A percentile compares a stretch with the other conserved stretches of the same genome.
phyloP scores from a whole-genome alignment of 2,888 invertebrate species.

The Drosophila formosana region DNA sequence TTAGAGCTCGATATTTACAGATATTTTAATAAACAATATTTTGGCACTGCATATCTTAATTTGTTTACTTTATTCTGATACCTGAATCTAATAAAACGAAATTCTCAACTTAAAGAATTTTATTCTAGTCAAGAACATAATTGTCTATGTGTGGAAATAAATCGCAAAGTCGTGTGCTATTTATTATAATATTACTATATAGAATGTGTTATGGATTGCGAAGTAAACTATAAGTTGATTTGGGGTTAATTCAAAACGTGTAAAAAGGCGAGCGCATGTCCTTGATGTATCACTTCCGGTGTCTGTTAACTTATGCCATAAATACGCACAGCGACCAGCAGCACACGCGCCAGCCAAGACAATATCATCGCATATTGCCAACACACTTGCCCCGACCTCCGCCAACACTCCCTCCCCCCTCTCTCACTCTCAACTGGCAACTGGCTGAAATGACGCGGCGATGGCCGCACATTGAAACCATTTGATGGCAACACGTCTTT shows the following conservation, averaged over 20 bases:
- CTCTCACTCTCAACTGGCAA: constrained; percentile 5
- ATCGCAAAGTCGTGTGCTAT: background rate
- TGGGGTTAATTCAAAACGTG: constrained; percentile 73
- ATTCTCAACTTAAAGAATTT: too few relatives aligned
- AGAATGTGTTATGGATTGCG: constrained; percentile 1
- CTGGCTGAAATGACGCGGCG: constrained; percentile 52
- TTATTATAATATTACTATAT: background rate
- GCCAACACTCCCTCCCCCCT: background rate
- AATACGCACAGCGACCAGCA: constrained; percentile 68
- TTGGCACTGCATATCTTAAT: too few relatives aligned
- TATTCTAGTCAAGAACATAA: too few relatives aligned
- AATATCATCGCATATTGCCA: constrained; percentile 23
- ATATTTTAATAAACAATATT: too few relatives aligned
- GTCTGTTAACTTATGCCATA: constrained; percentile 80
- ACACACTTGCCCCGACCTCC: constrained; percentile 14
- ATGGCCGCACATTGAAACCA: constrained; percentile 65
- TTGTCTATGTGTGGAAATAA: background rate
- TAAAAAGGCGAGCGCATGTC: constrained; percentile 56
- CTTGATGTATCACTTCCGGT: constrained; percentile 81
- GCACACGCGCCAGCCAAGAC: constrained; percentile 68
- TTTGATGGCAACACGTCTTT: constrained; percentile 83
- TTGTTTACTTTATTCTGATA: too few relatives aligned
- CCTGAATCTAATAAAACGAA: too few relatives aligned
- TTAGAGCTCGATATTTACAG: too few relatives aligned
- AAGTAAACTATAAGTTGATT: constrained; percentile 50